Base-by-base conservation (phyloP, 64 coral and sea anemone species). In the Stylophora pistillata region DNA sequence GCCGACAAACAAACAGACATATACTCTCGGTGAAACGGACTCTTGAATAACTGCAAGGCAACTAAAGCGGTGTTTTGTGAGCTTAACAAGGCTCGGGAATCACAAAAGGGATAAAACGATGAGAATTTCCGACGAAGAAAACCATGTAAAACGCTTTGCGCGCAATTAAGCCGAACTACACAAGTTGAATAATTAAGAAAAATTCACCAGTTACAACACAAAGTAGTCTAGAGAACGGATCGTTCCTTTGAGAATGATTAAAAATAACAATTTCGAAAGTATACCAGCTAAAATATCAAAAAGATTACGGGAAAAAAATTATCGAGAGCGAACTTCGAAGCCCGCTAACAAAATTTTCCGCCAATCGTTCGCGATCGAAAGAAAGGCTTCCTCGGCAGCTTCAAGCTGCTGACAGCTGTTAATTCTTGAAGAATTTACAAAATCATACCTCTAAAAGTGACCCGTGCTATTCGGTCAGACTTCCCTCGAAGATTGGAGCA, bases 361-460 rank as follows among this genome's bases (percentile, higher is more conserved):
- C 11, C 16, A 34, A 21, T 30, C 78, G 56, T 15, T 59, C 32
- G 29, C 37, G 63, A 47, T 71, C 56, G 82, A 74, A 68, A 89
- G 77, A 78, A 86, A 79, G 58, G 79, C 86, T 75, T 53, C 27
- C 20, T 47, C 15, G 64, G 20, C 41, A 2, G 18, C 10, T 64
- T 82, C 18, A 70, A 84, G 80, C 34, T 34, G 21, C 26, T 84
- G 80, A 84, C 80, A 84, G 37, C 80, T 53, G 2, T 15, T 63
- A 70, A 84, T 10, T 55, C 34, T 52, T 69, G 41, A 41, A 69
- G 15, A 84, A n/a, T 70, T 84, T 23, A 69, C 11, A 14, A 57
- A 70, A 30, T 79, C 91, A 78, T 93, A 99, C 97, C 97, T 93
- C 97, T 86, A 93, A 99, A 99, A 55, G 97, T 99, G 14, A 99